Base-by-base conservation (phyloP, 2,797 vertebrate genomes). In the Chelon auratus region DNA sequence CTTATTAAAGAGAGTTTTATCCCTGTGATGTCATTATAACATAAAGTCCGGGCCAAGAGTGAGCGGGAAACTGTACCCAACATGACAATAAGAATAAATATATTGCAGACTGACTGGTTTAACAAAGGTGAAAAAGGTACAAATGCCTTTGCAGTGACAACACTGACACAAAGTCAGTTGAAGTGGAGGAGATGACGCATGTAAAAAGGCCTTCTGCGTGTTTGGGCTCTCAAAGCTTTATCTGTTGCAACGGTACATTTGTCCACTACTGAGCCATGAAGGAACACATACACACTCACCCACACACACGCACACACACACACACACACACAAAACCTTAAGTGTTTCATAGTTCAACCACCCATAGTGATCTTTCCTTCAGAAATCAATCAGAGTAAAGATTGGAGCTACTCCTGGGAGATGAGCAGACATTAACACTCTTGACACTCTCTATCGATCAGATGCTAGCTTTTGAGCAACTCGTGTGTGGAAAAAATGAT, bases 391-490 rank as follows among this genome's bases (percentile, higher is more conserved):
- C 37, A 63, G 22, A 73, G 64, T 66, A 10, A 62, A 67, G 24
- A 57, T 66, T 81, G 11, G 55, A 77, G 54, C 81, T 73, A 62
- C 84, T 69, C 39, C 11, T 8, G 30, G 55, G 64, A 79, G 68
- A 71, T 3, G 12, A 76, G 62, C 82, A 85, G 82, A 85, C 62
- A 50, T 73, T 57, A 70, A 80, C 57, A 48, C 75, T 67, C 68
- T 66, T n/a, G n/a, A n/a, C n/a, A n/a, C 64, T 68, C 66, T 62
- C n/a, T 67, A 89, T 83, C 52, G 85, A 91, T 90, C 60, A 59
- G 33, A 52, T 0, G n/a, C 73, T 43, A 26, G 75, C 80, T 26
- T 80, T 82, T 72, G 83, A 77, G 12, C 63, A 75, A 18, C 67
- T 70, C 51, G 63, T 59, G 72, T 36, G 36, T 63, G 20, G 42